phyloP scores from a whole-genome alignment of 2,888 invertebrate species.

The Cosmorhoe ocellata region DNA sequence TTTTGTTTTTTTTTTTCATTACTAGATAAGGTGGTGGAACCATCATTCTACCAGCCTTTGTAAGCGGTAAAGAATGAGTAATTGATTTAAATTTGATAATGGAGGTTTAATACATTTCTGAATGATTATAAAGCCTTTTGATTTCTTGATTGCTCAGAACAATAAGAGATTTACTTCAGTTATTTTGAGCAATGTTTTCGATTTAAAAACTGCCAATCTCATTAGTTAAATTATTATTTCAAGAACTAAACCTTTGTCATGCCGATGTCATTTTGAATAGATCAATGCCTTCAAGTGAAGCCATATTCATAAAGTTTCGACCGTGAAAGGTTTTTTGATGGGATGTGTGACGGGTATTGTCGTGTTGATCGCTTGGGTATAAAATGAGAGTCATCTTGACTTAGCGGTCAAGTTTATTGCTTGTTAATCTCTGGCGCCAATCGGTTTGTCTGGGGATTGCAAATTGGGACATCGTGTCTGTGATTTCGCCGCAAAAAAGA shows the following conservation, averaged over 20 bases:
- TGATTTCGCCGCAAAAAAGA: background rate
- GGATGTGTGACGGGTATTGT: background rate
- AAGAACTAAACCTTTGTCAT: slow-evolving; percentile 16
- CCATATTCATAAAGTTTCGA: slow-evolving; percentile 1
- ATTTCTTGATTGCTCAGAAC: slow-evolving; percentile 1
- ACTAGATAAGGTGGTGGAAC: too few relatives aligned
- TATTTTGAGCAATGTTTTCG: background rate
- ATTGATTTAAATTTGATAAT: too few relatives aligned
- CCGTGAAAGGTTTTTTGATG: slow-evolving; percentile 18
- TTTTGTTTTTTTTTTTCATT: too few relatives aligned
- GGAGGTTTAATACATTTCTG: background rate
- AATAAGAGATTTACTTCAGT: background rate
- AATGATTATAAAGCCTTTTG: background rate
- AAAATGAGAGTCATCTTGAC: background rate
- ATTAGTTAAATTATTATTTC: slow-evolving; percentile 3
- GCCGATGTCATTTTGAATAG: background rate
- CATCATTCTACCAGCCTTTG: too few relatives aligned
- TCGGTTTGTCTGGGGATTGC: slow-evolving; percentile 3
- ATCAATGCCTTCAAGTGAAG: slow-evolving; percentile 7
- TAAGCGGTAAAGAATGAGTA: too few relatives aligned
- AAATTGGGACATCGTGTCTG: slow-evolving; percentile 2
- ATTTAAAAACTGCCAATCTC: background rate
- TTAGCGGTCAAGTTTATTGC: slow-evolving; percentile 21
- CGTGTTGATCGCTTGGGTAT: background rate
- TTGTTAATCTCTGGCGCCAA: slow-evolving; percentile 14